phyloP scores from a whole-genome alignment of 2,797 vertebrate genomes.

The Spea hammondii region DNA sequence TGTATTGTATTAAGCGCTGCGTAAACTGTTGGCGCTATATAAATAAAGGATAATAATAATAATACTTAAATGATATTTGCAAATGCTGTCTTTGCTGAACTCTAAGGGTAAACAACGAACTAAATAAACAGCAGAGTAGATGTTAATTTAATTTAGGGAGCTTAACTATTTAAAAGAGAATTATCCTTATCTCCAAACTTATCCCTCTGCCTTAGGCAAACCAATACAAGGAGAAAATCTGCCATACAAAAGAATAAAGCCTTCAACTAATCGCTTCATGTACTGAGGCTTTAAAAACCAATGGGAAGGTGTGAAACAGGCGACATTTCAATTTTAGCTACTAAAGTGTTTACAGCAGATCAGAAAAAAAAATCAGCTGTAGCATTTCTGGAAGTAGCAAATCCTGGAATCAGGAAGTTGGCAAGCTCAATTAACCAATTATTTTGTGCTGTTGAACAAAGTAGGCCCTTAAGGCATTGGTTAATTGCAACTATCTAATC shows the following conservation, averaged over 20 bases:
- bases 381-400: conserved; percentile 38
- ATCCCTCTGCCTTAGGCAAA: conserved; percentile 40
- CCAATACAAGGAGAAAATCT: conserved; percentile 26
- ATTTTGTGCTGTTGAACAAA: conserved; percentile 44
- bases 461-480: conserved; percentile 26
- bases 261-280: conserved; percentile 28
- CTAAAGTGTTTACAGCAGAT: conserved; percentile 40
- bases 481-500: conserved; percentile 32
- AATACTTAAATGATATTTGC: no score
- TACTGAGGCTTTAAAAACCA: conserved; percentile 23
- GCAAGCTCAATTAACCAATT: conserved; percentile 43
- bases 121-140: background rate
- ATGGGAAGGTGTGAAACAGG: conserved; percentile 39
- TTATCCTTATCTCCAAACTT: conserved; percentile 38
- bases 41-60: no score
- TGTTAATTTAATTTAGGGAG: conserved; percentile 25
- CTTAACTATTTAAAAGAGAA: conserved; percentile 28
- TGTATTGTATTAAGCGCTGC: no score
- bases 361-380: conserved; percentile 29
- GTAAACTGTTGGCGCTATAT: no score
- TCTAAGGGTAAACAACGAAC: background rate
- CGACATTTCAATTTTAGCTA: conserved; percentile 28
- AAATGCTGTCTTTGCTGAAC: background rate
- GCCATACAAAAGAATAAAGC: conserved; percentile 42
- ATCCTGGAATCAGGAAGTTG: conserved; percentile 42